These are phyloP conservation scores for Xestia sexstrigata DNA, from an alignment of 2,888 invertebrate species.

Conservation along the genomic window DNA sequence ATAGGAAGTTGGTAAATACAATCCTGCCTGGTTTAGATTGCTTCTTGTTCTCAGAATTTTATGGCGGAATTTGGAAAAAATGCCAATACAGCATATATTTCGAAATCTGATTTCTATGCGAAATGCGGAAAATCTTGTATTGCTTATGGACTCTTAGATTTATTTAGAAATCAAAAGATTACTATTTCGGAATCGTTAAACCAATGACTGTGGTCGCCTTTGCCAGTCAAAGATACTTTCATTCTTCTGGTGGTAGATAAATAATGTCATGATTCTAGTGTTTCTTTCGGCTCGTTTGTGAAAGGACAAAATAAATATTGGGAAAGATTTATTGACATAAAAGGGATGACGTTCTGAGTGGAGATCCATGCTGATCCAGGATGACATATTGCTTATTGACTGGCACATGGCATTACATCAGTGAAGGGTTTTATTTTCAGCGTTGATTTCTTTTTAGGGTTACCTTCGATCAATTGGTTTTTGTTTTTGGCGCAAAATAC, in stretches of 20 bases:
- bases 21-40: neutral
- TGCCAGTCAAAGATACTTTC: neutral
- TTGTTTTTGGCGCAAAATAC: neutral
- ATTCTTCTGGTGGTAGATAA: neutral
- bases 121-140: conserved; percentile 3
- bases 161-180: conserved; percentile 14
- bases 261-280: neutral
- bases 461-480: neutral
- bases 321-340: conserved; percentile 32
- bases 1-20: neutral
- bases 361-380: conserved; percentile 23
- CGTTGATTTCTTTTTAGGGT: neutral
- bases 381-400: conserved; percentile 41
- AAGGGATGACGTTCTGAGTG: conserved; percentile 8
- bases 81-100: neutral
- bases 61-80: neutral
- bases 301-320: neutral
- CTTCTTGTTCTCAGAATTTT: neutral
- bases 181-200: neutral
- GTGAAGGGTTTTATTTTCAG: conserved; percentile 2
- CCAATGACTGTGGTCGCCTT: neutral
- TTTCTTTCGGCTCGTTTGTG: neutral
- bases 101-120: neutral
- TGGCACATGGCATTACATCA: neutral
- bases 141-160: neutral